Percentiles rank a stretch among this genome's conserved stretches.
These are phyloP conservation scores for Agriopis leucophaearia DNA, from an alignment of 2,888 invertebrate species.

Conservation along the genomic window DNA sequence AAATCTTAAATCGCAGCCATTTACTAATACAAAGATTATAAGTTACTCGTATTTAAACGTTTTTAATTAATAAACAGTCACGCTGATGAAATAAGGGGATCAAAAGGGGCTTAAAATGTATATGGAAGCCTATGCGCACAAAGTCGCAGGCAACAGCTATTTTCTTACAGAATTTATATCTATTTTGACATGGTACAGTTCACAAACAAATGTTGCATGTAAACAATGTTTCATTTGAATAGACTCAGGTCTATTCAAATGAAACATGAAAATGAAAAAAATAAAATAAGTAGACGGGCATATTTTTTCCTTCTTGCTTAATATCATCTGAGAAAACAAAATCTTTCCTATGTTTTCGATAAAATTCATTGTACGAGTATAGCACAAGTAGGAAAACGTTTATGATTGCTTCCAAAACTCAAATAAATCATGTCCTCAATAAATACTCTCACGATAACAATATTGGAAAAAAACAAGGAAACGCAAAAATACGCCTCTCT, in stretches of 20 bases:
- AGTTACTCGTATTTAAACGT: too few species aligned
- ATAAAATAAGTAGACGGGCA: background rate
- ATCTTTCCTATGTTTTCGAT: constrained; percentile 2
- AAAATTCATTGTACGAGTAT: background rate
- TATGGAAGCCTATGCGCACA: too few species aligned
- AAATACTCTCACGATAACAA: constrained; percentile 25
- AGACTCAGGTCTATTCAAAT: constrained; percentile 4
- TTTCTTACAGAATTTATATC: background rate
- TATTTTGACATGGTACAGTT: constrained; percentile 1
- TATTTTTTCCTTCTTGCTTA: constrained; percentile 1
- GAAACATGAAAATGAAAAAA: constrained; percentile 3
- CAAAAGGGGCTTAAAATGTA: too few species aligned
- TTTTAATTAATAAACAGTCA: too few species aligned
- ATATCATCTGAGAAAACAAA: constrained; percentile 8
- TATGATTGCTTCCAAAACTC: constrained; percentile 40
- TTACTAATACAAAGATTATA: too few species aligned
- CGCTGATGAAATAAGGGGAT: too few species aligned
- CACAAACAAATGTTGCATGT: constrained; percentile 30
- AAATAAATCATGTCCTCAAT: constrained; percentile 40
- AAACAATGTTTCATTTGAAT: constrained; percentile 1
- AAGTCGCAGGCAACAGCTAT: background rate
- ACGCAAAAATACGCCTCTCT: constrained; percentile 18
- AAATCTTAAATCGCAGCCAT: too few species aligned
- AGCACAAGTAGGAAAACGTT: constrained; percentile 37
- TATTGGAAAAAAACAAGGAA: constrained; percentile 24